Conservation (phyloP, 2,113 vertebrate genomes). For the Taxidea taxus region DNA sequence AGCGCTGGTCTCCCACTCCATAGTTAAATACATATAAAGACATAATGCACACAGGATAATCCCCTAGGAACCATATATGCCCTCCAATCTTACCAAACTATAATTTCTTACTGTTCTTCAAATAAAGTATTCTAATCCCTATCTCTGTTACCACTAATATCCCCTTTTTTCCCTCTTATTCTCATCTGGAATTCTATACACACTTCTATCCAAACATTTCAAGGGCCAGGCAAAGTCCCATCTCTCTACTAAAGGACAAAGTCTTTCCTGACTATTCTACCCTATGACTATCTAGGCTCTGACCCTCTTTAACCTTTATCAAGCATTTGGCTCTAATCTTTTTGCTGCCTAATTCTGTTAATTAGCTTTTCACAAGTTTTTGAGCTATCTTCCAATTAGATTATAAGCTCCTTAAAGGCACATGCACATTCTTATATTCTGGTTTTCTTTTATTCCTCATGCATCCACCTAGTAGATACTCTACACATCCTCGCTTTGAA, state of each 20-base stretch:
- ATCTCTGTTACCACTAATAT: not conserved
- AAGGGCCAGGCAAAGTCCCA: not conserved
- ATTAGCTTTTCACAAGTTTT: not conserved
- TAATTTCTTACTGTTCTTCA: constrained; percentile 16
- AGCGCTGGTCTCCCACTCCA: not conserved
- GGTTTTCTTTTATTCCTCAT: not conserved
- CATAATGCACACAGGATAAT: not conserved
- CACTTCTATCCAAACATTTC: not conserved
- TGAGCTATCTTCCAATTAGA: not conserved
- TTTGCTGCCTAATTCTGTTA: not conserved
- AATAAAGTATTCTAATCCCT: not conserved
- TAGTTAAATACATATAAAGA: not conserved
- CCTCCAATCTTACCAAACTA: constrained; percentile 16
- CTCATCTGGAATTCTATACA: not conserved
- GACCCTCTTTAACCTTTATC: not conserved
- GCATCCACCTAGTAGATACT: not conserved
- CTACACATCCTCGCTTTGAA: not conserved
- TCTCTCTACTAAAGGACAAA: not conserved
- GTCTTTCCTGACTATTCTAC: not conserved
- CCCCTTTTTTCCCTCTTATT: not conserved
- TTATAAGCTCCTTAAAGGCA: not conserved
- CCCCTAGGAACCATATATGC: not conserved
- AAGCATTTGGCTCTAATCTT: not conserved
- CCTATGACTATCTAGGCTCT: not conserved
- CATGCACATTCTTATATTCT: not conserved